Percentiles rank a stretch among this genome's conserved stretches.
Evolutionary conservation across 2,113 vertebrate species (phyloP).

Genomic region (Gopherus flavomarginatus): DNA sequence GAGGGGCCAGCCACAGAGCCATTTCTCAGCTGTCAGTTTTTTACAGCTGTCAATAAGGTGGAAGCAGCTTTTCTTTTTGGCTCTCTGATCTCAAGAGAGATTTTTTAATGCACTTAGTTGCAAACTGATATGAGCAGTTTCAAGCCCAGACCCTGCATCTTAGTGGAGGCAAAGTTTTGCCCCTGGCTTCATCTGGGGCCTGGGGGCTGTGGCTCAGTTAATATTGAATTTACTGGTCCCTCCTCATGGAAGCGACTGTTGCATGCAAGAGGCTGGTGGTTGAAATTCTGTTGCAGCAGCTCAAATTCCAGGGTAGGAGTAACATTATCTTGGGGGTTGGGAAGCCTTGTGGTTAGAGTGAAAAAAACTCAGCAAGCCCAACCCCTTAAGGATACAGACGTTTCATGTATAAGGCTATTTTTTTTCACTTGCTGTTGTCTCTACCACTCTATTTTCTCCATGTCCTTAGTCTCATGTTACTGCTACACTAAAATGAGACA

Average conservation of each 20-base stretch:
- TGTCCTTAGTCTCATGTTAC: too few species aligned
- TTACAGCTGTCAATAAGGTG: neutral
- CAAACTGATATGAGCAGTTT: rapidly evolving
- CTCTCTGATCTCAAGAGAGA: neutral
- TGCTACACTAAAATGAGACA: too few species aligned
- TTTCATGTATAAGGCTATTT: too few species aligned
- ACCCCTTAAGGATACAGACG: too few species aligned
- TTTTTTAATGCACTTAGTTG: rapidly evolving
- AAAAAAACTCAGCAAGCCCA: too few species aligned
- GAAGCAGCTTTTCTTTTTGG: neutral
- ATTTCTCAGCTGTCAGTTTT: neutral
- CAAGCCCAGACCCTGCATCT: neutral
- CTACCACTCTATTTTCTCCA: too few species aligned
- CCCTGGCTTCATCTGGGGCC: neutral
- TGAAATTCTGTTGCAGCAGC: neutral
- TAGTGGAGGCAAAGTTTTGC: neutral
- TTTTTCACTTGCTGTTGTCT: too few species aligned
- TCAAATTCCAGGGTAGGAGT: neutral
- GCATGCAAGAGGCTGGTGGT: neutral
- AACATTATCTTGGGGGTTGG: neutral
- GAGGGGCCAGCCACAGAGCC: neutral
- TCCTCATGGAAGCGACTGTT: neutral
- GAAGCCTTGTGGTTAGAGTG: too few species aligned
- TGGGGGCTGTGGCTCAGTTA: conserved; percentile 1
- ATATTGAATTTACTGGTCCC: conserved; percentile 5